Base-by-base conservation (phyloP, 2,113 vertebrate species). In the Cavia porcellus region DNA sequence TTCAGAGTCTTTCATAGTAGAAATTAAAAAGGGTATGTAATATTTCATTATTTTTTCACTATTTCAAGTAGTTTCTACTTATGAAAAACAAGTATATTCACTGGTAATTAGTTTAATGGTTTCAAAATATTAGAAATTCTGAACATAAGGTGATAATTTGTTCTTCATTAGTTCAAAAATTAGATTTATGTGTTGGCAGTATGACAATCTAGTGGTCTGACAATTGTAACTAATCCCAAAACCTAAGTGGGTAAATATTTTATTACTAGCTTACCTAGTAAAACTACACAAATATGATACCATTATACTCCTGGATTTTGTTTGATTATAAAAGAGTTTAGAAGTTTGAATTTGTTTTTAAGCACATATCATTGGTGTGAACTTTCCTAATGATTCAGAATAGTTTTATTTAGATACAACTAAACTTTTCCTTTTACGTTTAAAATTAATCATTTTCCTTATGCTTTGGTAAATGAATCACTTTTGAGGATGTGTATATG, bases 161-260 rank as follows among this genome's bases (percentile, higher is more conserved):
- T 50, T 89, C 94, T 50, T 55, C 12, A 84, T 66, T 70, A 83
- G n/a, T 75, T 75, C 38, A 87, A 93, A 94, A 82, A n/a, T 92
- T 61, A 74, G 32, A 2, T 93, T 92, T 89, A 38, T 86, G 8
- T 68, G 10, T 35, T 89, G 72, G 66, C 30, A 88, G 38, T 24
- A 77, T 88, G 28, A 57, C 30, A 92, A 59, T 70, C 25, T 5
- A 81, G 38, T 55, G 66, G 17, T 80, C 70, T 90, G 32, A 25
- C 2, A 94, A 83, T 20, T 96, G 15, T 45, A 90, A 12, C 11
- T 86, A 64, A 14, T 10, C 24, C 10, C 93, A 0, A 70, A 11
- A 90, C 30, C 79, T 2, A 88, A 62, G 35, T 82, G 5, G 24
- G 8, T 64, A 1, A 47, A 47, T 74, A 83, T 91, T 95, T 77